Evolutionary conservation across 2,113 vertebrate genomes (phyloP).

Genomic region (Notothenia rossii): DNA sequence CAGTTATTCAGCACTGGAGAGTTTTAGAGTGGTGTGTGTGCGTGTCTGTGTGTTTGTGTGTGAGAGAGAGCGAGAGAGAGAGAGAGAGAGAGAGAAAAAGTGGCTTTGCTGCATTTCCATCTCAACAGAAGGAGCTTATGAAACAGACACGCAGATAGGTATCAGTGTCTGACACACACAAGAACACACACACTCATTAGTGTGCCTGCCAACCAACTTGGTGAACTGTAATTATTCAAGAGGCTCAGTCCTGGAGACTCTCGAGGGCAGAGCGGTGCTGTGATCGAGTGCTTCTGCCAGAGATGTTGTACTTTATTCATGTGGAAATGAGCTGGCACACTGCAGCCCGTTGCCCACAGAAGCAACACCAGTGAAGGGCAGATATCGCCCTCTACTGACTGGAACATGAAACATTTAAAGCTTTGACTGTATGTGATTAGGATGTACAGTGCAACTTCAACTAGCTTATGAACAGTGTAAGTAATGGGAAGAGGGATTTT

Average conservation of each 20-base stretch:
- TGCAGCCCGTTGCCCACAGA: not conserved
- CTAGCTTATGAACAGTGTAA: not conserved
- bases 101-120: conserved; percentile 48
- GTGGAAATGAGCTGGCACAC: conserved; percentile 40
- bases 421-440: not conserved
- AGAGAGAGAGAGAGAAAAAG: not conserved
- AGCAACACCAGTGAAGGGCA: not conserved
- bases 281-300: conserved; percentile 54
- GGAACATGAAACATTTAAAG: conserved; percentile 8
- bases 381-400: conserved; percentile 63
- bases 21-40: conserved; percentile 22
- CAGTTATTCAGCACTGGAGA: conserved; percentile 48
- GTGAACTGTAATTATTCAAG: conserved; percentile 72
- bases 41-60: conserved; percentile 30
- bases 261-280: conserved; percentile 45
- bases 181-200: conserved; percentile 57
- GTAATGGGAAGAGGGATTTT: not conserved
- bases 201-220: conserved; percentile 60
- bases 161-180: conserved; percentile 44
- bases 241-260: conserved; percentile 53
- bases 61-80: conserved; percentile 24
- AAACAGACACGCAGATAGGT: conserved; percentile 48
- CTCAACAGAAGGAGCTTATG: conserved; percentile 62
- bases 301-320: conserved; percentile 46
- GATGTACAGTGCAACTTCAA: conserved; percentile 42